These are phyloP conservation scores for Camponotus floridanus DNA, from an alignment of 1,140 invertebrate species.

Conservation along the genomic window DNA sequence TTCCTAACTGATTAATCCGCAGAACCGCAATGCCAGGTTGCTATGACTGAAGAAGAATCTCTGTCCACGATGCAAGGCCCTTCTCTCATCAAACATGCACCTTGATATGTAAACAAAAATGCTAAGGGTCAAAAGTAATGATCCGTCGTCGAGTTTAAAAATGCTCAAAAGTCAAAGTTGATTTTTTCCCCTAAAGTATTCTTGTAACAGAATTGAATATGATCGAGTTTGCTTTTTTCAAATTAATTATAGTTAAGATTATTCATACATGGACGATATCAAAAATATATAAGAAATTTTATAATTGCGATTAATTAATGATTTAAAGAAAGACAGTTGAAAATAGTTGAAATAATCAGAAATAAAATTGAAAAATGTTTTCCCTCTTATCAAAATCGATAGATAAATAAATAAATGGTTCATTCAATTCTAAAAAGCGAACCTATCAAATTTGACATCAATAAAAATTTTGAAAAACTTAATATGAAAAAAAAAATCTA, in stretches of 20 bases:
- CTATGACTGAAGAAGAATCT: constrained; percentile 20
- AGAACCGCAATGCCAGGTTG: constrained; percentile 22
- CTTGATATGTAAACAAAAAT: neutral
- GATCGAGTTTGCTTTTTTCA: neutral
- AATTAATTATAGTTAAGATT: neutral
- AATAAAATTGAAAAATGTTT: no score
- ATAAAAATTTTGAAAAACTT: no score
- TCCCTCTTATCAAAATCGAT: no score
- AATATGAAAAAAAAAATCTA: no score
- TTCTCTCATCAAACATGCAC: neutral
- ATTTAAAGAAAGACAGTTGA: no score
- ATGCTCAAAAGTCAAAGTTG: neutral
- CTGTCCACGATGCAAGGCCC: neutral
- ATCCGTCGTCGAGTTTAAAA: neutral
- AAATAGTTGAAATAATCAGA: no score
- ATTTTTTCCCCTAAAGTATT: neutral
- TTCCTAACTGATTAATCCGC: constrained; percentile 71
- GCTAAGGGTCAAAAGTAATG: neutral
- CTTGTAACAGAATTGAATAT: neutral
- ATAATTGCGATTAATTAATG: no score
- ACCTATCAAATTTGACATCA: no score
- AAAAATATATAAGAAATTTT: no score
- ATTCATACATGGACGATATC: no score
- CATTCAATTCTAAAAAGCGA: no score
- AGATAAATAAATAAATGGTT: no score